phyloP scores from a whole-genome alignment of 2,888 invertebrate species.

The Plutella xylostella region DNA sequence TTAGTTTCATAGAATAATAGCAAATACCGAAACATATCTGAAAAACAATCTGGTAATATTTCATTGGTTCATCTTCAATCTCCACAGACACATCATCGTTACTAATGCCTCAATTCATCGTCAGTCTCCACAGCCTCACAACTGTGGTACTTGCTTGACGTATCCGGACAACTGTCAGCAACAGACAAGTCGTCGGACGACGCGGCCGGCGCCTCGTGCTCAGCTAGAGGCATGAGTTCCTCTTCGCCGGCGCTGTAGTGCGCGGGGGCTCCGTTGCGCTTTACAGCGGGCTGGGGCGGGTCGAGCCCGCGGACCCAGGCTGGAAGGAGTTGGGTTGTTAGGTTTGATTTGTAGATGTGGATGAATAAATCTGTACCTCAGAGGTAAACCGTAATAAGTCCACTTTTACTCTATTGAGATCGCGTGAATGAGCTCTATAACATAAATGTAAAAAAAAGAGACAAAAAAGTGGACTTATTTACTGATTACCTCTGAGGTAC shows the following conservation, averaged over 20 bases:
- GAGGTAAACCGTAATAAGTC: too few species aligned
- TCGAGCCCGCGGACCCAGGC: slow-evolving; percentile 46
- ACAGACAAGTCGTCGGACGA: slow-evolving; percentile 76
- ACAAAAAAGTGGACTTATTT: too few species aligned
- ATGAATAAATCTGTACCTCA: too few species aligned
- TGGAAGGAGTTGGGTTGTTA: slow-evolving; percentile 19
- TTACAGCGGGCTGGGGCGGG: slow-evolving; percentile 20
- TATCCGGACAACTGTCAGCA: slow-evolving; percentile 79
- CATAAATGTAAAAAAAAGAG: too few species aligned
- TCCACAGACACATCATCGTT: too few species aligned
- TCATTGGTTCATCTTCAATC: too few species aligned
- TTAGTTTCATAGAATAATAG: too few species aligned
- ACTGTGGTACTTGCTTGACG: slow-evolving; percentile 81
- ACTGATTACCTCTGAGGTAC: too few species aligned
- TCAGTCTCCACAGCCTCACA: slow-evolving; percentile 79
- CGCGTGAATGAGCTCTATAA: too few species aligned
- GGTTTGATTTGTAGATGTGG: background rate
- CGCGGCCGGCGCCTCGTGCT: slow-evolving; percentile 61
- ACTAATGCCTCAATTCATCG: slow-evolving; percentile 52
- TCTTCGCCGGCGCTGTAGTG: slow-evolving; percentile 40
- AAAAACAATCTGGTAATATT: too few species aligned
- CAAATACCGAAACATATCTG: too few species aligned
- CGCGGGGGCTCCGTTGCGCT: slow-evolving; percentile 33
- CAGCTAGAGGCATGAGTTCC: slow-evolving; percentile 77
- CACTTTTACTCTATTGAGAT: too few species aligned